These are phyloP conservation scores for Osmerus eperlanus DNA, from an alignment of 2,113 vertebrate species.

Conservation along the genomic window DNA sequence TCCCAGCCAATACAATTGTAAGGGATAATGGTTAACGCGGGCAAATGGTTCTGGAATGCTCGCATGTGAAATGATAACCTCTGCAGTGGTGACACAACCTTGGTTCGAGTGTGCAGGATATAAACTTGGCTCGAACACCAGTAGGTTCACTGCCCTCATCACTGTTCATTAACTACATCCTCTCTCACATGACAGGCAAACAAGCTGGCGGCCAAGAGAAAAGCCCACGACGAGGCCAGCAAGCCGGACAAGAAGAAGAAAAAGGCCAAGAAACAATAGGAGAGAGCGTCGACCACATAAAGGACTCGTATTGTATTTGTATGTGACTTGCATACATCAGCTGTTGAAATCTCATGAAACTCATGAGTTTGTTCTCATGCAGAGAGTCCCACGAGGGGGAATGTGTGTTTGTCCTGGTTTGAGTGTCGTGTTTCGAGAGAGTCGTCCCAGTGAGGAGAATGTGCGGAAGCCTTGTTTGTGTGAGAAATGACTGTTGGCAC, in stretches of 20 bases:
- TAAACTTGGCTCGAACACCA: conserved; percentile 5
- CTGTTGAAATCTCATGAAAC: conserved; percentile 18
- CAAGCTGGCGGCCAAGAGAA: conserved; percentile 90
- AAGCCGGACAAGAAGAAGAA: conserved; percentile 84
- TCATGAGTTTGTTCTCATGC: neutral
- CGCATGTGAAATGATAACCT: neutral
- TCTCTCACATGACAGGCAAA: conserved; percentile 76
- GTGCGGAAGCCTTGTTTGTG: too few relatives aligned
- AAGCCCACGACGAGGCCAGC: conserved; percentile 80
- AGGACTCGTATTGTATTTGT: conserved; percentile 36
- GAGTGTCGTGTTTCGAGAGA: neutral
- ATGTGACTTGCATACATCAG: conserved; percentile 14
- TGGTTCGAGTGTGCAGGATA: neutral
- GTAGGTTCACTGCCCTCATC: neutral
- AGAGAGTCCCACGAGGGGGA: neutral
- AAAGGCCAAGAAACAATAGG: conserved; percentile 58
- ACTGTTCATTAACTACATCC: conserved; percentile 46
- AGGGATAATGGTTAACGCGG: conserved; percentile 36
- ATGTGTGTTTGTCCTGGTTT: neutral
- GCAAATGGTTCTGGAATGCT: conserved; percentile 19
- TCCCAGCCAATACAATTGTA: too few relatives aligned
- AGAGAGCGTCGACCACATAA: neutral
- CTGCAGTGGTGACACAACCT: conserved; percentile 15
- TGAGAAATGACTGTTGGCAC: too few relatives aligned
- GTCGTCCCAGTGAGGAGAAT: too few relatives aligned